phyloP scores from a whole-genome alignment of 2,888 invertebrate genomes.

The Pheosia gnoma region DNA sequence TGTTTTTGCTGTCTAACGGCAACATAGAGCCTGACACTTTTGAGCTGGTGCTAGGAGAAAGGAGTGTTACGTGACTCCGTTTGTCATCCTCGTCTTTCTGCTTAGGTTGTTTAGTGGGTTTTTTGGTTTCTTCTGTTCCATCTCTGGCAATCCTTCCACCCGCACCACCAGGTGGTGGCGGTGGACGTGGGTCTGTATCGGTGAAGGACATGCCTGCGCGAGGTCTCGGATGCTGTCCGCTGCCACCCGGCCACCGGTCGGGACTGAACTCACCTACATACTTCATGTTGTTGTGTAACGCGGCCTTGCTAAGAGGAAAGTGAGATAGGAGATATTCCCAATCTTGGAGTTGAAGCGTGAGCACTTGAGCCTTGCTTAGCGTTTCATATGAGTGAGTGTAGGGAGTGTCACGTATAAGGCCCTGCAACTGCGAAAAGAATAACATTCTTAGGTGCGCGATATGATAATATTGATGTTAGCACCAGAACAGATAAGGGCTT shows the following conservation, averaged over 20 bases:
- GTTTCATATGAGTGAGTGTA: slow-evolving; percentile 61
- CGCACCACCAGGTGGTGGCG: not conserved
- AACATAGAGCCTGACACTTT: not conserved
- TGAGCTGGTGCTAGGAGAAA: not conserved
- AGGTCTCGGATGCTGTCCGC: not conserved
- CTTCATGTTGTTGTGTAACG: slow-evolving; percentile 47
- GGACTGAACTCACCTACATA: slow-evolving; percentile 9
- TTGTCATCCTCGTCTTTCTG: not conserved
- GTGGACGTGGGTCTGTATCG: not conserved
- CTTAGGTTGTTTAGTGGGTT: not conserved
- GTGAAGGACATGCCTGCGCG: not conserved
- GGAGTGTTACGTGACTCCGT: not conserved
- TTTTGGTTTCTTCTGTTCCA: not conserved
- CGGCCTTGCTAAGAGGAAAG: slow-evolving; percentile 57
- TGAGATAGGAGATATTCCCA: slow-evolving; percentile 65
- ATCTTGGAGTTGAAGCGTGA: slow-evolving; percentile 57
- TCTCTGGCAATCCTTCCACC: not conserved
- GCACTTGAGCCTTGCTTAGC: slow-evolving; percentile 56
- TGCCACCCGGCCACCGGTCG: not conserved
- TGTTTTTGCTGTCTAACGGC: not conserved
- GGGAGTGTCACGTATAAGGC: slow-evolving; percentile 53
- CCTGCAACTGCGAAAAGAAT: slow-evolving; percentile 57
- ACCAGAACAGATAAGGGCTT: too few relatives aligned
- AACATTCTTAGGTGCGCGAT: not conserved
- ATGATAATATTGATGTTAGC: too few relatives aligned